Base-by-base conservation (phyloP, 2,113 vertebrate genomes). In the Muntiacus muntjak region DNA sequence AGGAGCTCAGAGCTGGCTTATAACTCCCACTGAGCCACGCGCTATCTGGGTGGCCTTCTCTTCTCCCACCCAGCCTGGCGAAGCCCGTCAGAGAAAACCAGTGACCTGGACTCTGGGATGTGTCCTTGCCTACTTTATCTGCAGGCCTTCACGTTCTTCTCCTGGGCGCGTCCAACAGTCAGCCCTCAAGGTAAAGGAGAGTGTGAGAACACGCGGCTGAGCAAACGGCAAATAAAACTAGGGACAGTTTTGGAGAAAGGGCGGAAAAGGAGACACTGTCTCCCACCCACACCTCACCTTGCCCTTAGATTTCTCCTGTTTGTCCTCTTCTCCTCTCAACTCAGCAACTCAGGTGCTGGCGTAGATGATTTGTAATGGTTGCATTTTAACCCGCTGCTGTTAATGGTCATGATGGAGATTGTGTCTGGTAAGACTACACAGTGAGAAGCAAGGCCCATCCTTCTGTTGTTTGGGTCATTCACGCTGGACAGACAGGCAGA, bases 1-100 rank as follows among this genome's bases (percentile, higher is more conserved):
- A 87, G 91, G 33, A 93, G 81, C 50, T 67, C 74, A 64, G 3
- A 96, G 12, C 71, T 96, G 78, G 81, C 98, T 96, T 97, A 95
- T 96, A 97, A 89, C 67, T 60, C 83, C 64, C 67, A 6, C 33
- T 9, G 92, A 96, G 45, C 30, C 0, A 95, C 96, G 92, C 95
- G 36, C 33, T 98, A 96, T 94, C 94, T 23, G 92, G 92, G 74
- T 64, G 79, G 36, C 47, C 5, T 83, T 97, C 87, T 97, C 94
- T 88, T 67, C 67, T 96, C 94, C 88, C 93, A 86, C 76, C 64
- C 6, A 81, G 74, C 78, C 52, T 40, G 4, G 36, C n/a, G 58
- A 94, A 91, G 54, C 11, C 64, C 36, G 16, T 89, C 88, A 94
- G 40, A 67, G 87, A 87, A 98, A 98, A 98, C 54, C 97, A 94